Evolutionary conservation across 2,888 invertebrate species (phyloP).

Genomic region (Psococerastis gibbosa): DNA sequence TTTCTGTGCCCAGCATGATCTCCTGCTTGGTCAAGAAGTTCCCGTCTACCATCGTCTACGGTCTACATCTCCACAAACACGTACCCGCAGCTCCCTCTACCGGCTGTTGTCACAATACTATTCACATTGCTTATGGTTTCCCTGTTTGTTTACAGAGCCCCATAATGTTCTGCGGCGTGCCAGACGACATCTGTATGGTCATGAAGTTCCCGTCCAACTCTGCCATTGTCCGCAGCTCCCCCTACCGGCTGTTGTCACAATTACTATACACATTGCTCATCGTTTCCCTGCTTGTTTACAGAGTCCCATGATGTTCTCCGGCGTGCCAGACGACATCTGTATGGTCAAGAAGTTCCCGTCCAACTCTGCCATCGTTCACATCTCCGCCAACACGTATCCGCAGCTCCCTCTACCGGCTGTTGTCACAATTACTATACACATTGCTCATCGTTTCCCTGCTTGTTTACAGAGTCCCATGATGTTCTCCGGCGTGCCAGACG

Average conservation of each 20-base stretch:
- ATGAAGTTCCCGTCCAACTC: conserved; percentile 98
- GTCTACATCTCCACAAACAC: conserved; percentile 97
- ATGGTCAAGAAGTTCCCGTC: conserved; percentile 97
- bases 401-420: no score
- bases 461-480: conserved; percentile 81
- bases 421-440: no score
- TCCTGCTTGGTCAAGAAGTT: conserved; percentile 97
- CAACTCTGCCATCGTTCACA: conserved; percentile 92
- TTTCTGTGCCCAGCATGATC: conserved; percentile 93
- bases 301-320: conserved; percentile 97
- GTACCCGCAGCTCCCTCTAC: conserved; percentile 76
- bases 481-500: conserved; percentile 95
- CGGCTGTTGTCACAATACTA: no score
- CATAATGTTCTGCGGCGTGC: conserved; percentile 95
- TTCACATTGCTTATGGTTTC: conserved; percentile 19
- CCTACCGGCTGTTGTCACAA: no score
- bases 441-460: conserved; percentile 20
- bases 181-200: conserved; percentile 95
- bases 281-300: conserved; percentile 30
- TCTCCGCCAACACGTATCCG: conserved; percentile 98
- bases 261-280: no score
- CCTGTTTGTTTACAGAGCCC: conserved; percentile 67
- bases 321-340: conserved; percentile 93
- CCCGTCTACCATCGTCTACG: conserved; percentile 93
- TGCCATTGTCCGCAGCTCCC: conserved; percentile 93